A percentile compares a stretch with the other conserved stretches of the same genome.
Evolutionary conservation across 1,140 invertebrate genomes (phyloP).

Genomic region (Scaptodrosophila lebanonensis): DNA sequence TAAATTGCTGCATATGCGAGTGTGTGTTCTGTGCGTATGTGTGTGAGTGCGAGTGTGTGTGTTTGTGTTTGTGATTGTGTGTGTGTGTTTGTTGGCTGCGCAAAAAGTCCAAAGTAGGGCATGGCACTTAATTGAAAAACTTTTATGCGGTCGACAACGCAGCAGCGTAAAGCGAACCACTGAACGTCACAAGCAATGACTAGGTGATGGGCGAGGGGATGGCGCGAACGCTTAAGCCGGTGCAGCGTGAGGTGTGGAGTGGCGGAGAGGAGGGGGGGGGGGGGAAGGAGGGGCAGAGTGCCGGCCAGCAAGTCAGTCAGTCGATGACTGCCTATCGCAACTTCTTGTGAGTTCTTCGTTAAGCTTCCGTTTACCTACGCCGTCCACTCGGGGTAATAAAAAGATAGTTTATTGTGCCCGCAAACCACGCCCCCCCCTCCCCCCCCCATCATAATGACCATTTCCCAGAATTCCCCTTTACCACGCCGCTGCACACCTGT

Average conservation of each 20-base stretch:
- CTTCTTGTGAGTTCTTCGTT: not conserved
- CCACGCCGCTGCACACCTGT: not conserved
- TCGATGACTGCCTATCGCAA: slow-evolving; percentile 16
- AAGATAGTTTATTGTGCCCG: slow-evolving; percentile 56
- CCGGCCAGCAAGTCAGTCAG: not conserved
- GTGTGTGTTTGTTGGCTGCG: slow-evolving; percentile 17
- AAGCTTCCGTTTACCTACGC: not conserved
- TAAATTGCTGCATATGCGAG: too few relatives aligned
- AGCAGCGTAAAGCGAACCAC: slow-evolving; percentile 24
- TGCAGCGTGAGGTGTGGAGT: not conserved
- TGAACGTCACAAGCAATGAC: too few relatives aligned
- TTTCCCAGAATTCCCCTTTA: not conserved
- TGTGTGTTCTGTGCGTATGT: not conserved
- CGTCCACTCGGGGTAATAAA: slow-evolving; percentile 29
- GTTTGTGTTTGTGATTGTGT: not conserved
- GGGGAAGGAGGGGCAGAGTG: not conserved
- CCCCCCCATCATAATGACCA: slow-evolving; percentile 9
- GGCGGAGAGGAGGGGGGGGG: not conserved
- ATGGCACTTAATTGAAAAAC: slow-evolving; percentile 67
- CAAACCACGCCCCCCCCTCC: slow-evolving; percentile 38
- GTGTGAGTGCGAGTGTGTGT: slow-evolving; percentile 11
- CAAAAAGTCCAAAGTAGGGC: slow-evolving; percentile 61
- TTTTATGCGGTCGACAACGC: slow-evolving; percentile 65
- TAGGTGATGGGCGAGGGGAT: too few relatives aligned
- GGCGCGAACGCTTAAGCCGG: too few relatives aligned